Percentiles rank a stretch among this genome's conserved stretches.
Conservation (phyloP, 1,140 invertebrate species). For the Rhynchophorus ferrugineus region DNA sequence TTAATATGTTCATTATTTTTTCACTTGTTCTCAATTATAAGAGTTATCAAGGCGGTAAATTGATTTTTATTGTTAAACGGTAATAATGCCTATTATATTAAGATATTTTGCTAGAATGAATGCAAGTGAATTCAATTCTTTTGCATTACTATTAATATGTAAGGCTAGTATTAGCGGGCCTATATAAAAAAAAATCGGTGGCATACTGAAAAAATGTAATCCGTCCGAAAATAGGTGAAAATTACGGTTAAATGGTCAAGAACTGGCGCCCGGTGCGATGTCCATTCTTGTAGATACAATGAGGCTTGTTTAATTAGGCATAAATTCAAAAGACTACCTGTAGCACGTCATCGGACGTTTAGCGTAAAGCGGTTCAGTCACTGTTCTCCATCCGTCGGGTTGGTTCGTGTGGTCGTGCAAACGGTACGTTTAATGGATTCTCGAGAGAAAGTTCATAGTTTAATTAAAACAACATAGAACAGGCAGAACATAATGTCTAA, state of each 20-base stretch:
- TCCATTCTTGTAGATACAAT: constrained; percentile 13
- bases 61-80: too few relatives aligned
- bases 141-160: too few relatives aligned
- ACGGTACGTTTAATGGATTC: constrained; percentile 5
- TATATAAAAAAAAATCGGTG: too few relatives aligned
- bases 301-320: constrained; percentile 10
- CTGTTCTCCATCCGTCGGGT: constrained; percentile 11
- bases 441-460: constrained; percentile 19
- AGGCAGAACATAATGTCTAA: constrained; percentile 15
- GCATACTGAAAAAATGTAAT: too few relatives aligned
- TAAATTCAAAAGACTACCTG: constrained; percentile 19
- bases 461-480: constrained; percentile 11
- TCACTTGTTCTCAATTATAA: too few relatives aligned
- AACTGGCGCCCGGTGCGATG: not conserved
- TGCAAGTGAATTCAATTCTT: too few relatives aligned
- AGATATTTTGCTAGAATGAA: too few relatives aligned
- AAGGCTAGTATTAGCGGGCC: too few relatives aligned
- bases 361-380: constrained; percentile 15
- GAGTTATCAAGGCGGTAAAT: too few relatives aligned
- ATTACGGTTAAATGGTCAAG: constrained; percentile 13
- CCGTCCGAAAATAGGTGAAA: constrained; percentile 1
- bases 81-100: too few relatives aligned
- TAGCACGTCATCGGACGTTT: constrained; percentile 15
- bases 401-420: constrained; percentile 8
- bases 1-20: too few relatives aligned